A percentile compares a stretch with the other conserved stretches of the same genome.
Evolutionary conservation across 2,797 vertebrate genomes (phyloP).

Genomic region (Myotis myotis): DNA sequence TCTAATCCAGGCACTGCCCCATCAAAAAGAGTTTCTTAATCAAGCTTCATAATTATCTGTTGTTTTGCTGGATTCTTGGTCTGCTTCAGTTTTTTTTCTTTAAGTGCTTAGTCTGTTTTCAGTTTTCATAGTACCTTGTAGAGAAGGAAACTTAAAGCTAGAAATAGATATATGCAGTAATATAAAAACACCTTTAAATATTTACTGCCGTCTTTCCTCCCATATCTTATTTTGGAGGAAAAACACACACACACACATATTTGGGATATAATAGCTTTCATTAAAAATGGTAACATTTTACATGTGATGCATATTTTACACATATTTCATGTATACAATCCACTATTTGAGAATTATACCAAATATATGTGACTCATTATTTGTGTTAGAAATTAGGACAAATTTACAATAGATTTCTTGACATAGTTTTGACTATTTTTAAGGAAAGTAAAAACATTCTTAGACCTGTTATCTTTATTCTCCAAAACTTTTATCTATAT

Average conservation of each 20-base stretch:
- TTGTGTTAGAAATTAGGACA: neutral
- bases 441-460: neutral
- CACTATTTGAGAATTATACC: neutral
- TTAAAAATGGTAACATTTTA: neutral
- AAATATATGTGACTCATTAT: neutral
- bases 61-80: neutral
- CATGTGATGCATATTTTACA: neutral
- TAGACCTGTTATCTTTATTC: neutral
- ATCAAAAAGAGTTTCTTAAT: neutral
- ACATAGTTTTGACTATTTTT: neutral
- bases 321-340: neutral
- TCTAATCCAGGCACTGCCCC: neutral
- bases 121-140: neutral
- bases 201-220: neutral
- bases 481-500: neutral
- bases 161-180: neutral
- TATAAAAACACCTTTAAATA: neutral
- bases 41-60: neutral
- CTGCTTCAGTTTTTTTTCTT: neutral
- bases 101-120: neutral
- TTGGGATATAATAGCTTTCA: neutral
- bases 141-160: neutral
- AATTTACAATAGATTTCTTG: neutral
- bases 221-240: neutral
- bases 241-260: too few relatives aligned